Evolutionary conservation across 1,140 invertebrate genomes (phyloP).

Genomic region (Micrasema longulum): DNA sequence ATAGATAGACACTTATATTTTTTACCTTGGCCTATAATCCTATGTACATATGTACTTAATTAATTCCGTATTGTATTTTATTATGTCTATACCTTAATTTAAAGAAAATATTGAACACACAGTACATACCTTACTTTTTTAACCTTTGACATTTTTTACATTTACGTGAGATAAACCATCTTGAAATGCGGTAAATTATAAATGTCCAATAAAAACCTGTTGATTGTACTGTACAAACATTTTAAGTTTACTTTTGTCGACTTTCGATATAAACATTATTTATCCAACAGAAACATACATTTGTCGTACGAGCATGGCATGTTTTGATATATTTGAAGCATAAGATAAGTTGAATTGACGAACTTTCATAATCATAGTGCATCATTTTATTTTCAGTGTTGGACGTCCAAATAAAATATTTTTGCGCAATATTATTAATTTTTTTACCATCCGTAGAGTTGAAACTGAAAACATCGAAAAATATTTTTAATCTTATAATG

Average conservation of each 20-base stretch:
- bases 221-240: no score
- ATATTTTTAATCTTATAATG: neutral
- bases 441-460: conserved; percentile 21
- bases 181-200: no score
- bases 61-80: no score
- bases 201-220: no score
- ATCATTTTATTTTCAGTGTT: conserved; percentile 42
- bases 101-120: no score
- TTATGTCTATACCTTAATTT: no score
- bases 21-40: neutral
- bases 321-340: conserved; percentile 39
- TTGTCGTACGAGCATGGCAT: conserved; percentile 47
- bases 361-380: conserved; percentile 37
- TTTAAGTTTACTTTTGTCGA: no score
- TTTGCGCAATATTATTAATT: conserved; percentile 21
- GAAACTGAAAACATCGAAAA: neutral
- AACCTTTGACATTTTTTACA: no score
- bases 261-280: no score
- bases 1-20: conserved; percentile 34
- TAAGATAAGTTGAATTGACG: conserved; percentile 37
- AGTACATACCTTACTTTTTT: no score
- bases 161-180: no score
- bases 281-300: conserved; percentile 4
- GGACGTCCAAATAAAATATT: conserved; percentile 27
- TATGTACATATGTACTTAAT: conserved; percentile 30